Evolutionary conservation across 1,140 invertebrate genomes (phyloP), one percentile per base, ranked within the genome.

Genomic region (Bombus turneri): DNA sequence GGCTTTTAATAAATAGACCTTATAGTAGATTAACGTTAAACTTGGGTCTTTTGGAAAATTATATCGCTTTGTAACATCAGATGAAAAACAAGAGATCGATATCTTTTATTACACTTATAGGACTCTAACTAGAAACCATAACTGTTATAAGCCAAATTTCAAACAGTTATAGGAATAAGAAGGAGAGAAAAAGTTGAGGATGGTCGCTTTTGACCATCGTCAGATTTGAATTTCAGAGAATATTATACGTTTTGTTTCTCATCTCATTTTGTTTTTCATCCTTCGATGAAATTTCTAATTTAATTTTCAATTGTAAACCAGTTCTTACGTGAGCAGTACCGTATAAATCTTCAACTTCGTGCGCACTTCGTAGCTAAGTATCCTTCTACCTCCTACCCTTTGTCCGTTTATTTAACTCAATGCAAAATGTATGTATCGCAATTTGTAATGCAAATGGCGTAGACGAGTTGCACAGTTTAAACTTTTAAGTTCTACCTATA

Each of bases 31-130:
- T 31, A 18, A 31, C 12, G 13, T n/a, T 64, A 31, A 64, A 31
- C 6, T 64, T 64, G 62, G 13, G 0, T 6, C 6, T n/a, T 64
- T 18, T 6, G 13, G 6, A 2, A 15, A 64, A 64, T 64, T 31
- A 15, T 15, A 18, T 9, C 15, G 2, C 13, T 34, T 62, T 0
- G 10, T n/a, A 62, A 62, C 9, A 12, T n/a, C 12, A 1, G 18
- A 53, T 8, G 47, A 53, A 12, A 28, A 59, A 59, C 28, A 59
- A 62, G 4, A n/a, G 28, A 12, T 62, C 59, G 28, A n/a, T n/a
- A 13, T n/a, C 12, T n/a, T n/a, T 13, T 3, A n/a, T n/a, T n/a
- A n/a, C 3, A 13, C 5, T 0, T 4, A 5, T 62, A 13, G 6
- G 3, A 62, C n/a, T 13, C 59, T n/a, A 22, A 53, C 0, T 13